Evolutionary conservation across 1,140 invertebrate genomes (phyloP).

Genomic region (Cydia amplana): DNA sequence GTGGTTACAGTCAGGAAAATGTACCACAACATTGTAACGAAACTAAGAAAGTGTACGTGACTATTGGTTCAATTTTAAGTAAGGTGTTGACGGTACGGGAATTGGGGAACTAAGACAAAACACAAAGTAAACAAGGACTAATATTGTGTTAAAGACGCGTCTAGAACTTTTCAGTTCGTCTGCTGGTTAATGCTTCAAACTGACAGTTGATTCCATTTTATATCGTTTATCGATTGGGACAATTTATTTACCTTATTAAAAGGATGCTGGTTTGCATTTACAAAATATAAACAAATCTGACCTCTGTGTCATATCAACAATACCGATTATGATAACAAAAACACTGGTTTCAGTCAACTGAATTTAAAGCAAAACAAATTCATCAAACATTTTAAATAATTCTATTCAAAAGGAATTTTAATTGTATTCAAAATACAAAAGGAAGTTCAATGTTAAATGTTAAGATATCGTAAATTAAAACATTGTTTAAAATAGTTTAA

Average conservation of each 20-base stretch:
- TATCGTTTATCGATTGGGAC: background rate
- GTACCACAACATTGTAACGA: background rate
- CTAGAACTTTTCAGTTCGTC: background rate
- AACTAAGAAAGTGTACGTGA: background rate
- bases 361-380: background rate
- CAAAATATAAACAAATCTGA: slow-evolving; percentile 3
- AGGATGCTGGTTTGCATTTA: background rate
- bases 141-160: background rate
- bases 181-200: background rate
- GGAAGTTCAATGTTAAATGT: background rate
- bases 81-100: too few relatives aligned
- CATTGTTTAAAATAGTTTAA: too few relatives aligned
- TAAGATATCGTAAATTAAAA: too few relatives aligned
- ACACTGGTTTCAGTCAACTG: background rate
- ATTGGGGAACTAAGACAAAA: too few relatives aligned
- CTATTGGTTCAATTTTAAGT: too few relatives aligned
- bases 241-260: background rate
- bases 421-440: background rate
- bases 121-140: too few relatives aligned
- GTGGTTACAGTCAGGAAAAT: background rate
- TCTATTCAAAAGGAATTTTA: background rate
- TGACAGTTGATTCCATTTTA: background rate
- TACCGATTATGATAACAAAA: background rate
- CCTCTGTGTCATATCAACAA: background rate
- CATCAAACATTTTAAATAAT: background rate